Conservation (phyloP, 2,797 vertebrate genomes). For the Zenarchopterus dispar region DNA sequence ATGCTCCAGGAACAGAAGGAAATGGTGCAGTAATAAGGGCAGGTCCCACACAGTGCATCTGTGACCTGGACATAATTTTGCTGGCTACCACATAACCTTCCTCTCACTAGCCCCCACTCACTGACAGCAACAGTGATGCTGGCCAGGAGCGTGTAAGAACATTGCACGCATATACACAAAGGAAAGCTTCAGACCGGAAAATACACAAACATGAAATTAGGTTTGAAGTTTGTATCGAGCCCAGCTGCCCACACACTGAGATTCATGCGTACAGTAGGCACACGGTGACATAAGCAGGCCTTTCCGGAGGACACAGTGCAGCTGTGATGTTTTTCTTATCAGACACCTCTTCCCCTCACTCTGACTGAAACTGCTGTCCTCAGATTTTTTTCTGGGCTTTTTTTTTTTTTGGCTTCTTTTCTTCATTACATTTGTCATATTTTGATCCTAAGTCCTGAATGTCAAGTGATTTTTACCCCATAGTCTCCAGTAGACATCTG, state of each 20-base stretch:
- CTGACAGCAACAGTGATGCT: conserved; percentile 41
- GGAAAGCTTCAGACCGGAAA: conserved; percentile 32
- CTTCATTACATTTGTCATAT: background rate
- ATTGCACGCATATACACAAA: conserved; percentile 19
- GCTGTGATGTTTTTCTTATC: conserved; percentile 49
- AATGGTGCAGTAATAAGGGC: conserved; percentile 42
- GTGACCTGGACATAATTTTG: conserved; percentile 66
- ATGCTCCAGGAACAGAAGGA: conserved; percentile 26
- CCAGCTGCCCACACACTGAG: conserved; percentile 54
- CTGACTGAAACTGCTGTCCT: conserved; percentile 10
- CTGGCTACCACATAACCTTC: conserved; percentile 61
- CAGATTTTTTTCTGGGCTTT: conserved; percentile 6
- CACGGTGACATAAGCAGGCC: conserved; percentile 52
- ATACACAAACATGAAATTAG: conserved; percentile 44
- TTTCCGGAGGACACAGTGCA: conserved; percentile 57
- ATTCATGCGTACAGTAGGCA: conserved; percentile 53
- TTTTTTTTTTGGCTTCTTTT: background rate
- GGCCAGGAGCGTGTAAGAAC: conserved; percentile 42
- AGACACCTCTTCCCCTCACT: conserved; percentile 37
- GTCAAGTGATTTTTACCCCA: conserved; percentile 34
- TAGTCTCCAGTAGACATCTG: conserved; percentile 18
- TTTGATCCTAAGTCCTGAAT: conserved; percentile 2
- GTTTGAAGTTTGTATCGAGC: conserved; percentile 60
- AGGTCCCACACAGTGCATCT: conserved; percentile 50
- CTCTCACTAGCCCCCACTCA: conserved; percentile 47